A percentile compares a stretch with the other conserved stretches of the same genome.
Conservation (phyloP, 2,797 vertebrate genomes). For the Sarcophilus harrisii region DNA sequence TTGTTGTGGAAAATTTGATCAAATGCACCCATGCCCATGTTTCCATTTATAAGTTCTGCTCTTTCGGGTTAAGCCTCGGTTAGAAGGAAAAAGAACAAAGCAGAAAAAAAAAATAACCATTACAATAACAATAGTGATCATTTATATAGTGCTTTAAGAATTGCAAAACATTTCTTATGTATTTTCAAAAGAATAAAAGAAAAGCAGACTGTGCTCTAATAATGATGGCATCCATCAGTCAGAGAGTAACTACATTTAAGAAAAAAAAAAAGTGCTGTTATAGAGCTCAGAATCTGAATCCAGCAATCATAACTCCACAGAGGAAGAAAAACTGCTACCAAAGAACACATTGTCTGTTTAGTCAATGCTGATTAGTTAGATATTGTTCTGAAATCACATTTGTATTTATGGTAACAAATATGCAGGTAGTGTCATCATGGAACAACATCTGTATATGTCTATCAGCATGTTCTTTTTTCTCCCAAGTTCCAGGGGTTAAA, state of each 20-base stretch:
- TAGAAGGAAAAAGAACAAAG: too few relatives aligned
- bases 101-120: too few relatives aligned
- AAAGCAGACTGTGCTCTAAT: not conserved
- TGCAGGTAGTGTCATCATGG: accelerated
- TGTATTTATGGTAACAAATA: accelerated
- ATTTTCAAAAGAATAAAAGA: not conserved
- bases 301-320: slow-evolving; percentile 21
- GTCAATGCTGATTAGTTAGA: too few relatives aligned
- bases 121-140: too few relatives aligned
- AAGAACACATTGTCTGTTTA: not conserved
- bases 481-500: not conserved
- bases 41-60: too few relatives aligned
- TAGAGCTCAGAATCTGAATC: not conserved
- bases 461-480: too few relatives aligned
- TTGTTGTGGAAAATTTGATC: too few relatives aligned
- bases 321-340: slow-evolving; percentile 25
- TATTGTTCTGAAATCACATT: not conserved
- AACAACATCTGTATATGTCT: not conserved
- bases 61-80: too few relatives aligned
- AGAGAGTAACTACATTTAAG: not conserved
- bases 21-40: too few relatives aligned
- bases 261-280: not conserved
- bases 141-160: too few relatives aligned
- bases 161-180: too few relatives aligned
- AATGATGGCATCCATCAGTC: not conserved